phyloP scores from a whole-genome alignment of 1,140 invertebrate species.

The Paracyclopina nana region DNA sequence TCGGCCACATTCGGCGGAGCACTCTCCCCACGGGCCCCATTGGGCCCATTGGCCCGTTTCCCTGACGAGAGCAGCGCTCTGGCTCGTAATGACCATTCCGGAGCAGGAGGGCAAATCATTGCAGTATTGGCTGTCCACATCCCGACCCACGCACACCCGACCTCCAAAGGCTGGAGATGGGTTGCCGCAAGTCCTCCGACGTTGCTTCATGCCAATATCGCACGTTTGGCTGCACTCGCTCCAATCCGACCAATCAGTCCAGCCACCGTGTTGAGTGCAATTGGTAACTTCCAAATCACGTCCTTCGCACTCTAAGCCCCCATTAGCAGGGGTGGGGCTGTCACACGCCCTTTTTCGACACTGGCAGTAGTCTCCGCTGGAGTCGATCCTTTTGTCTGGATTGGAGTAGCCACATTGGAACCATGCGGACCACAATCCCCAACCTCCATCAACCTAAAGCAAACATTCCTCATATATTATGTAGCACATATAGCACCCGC shows the following conservation, averaged over 20 bases:
- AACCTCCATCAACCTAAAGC: constrained; percentile 39
- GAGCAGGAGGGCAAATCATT: constrained; percentile 12
- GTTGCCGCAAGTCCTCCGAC: constrained; percentile 25
- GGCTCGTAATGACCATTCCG: background rate
- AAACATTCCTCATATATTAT: background rate
- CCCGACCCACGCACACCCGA: constrained; percentile 22
- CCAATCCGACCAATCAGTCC: constrained; percentile 28
- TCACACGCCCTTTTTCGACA: constrained; percentile 55
- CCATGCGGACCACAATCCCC: constrained; percentile 50
- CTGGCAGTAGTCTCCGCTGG: constrained; percentile 40
- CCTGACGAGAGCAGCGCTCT: background rate
- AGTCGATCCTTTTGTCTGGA: constrained; percentile 19
- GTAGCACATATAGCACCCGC: no score
- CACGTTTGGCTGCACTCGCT: constrained; percentile 25
- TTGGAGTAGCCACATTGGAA: constrained; percentile 22
- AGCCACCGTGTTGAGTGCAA: constrained; percentile 29
- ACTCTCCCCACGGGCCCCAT: constrained; percentile 11
- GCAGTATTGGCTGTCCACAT: constrained; percentile 46
- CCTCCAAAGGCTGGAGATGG: constrained; percentile 26
- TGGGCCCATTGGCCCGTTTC: background rate
- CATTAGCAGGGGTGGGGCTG: constrained; percentile 55
- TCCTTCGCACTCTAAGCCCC: constrained; percentile 34
- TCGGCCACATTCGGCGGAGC: constrained; percentile 8
- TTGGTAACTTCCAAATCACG: constrained; percentile 28
- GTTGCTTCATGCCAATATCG: constrained; percentile 38